Evolutionary conservation across 2,888 invertebrate genomes (phyloP).

Genomic region (Acanthosepion esculentum): DNA sequence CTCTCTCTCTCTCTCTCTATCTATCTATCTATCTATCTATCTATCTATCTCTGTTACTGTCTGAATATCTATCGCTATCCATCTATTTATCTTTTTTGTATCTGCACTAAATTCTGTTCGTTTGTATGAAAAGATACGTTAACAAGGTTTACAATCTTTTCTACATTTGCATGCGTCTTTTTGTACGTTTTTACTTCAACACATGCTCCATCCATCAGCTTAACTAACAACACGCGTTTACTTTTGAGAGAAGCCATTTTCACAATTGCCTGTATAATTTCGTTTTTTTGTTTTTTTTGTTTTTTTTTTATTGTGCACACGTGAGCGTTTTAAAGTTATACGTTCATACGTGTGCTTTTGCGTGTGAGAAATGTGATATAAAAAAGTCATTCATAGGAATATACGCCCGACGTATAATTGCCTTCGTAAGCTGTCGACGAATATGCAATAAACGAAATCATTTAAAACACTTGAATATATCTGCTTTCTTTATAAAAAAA

Average conservation of each 20-base stretch:
- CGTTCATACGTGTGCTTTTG: not conserved
- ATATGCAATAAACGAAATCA: not conserved
- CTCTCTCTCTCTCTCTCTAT: not conserved
- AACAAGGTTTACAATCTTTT: too few relatives aligned
- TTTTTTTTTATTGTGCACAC: not conserved
- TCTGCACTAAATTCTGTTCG: too few relatives aligned
- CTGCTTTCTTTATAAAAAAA: not conserved
- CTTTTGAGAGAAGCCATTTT: too few relatives aligned
- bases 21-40: not conserved
- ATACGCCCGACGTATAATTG: not conserved
- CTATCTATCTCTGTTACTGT: too few relatives aligned
- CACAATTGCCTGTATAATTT: too few relatives aligned
- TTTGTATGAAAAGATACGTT: too few relatives aligned
- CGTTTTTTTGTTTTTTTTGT: not conserved
- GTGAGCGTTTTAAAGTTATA: not conserved
- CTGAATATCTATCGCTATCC: not conserved
- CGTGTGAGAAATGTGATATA: not conserved
- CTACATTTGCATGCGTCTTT: too few relatives aligned
- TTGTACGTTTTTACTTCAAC: too few relatives aligned
- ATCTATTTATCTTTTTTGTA: too few relatives aligned
- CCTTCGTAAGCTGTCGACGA: not conserved
- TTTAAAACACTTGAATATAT: not conserved
- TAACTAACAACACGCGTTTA: too few relatives aligned
- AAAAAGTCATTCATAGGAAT: too few relatives aligned
- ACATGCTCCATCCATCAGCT: too few relatives aligned